Evolutionary conservation across 2,888 invertebrate species (phyloP).

Genomic region (Seladonia tumulorum): DNA sequence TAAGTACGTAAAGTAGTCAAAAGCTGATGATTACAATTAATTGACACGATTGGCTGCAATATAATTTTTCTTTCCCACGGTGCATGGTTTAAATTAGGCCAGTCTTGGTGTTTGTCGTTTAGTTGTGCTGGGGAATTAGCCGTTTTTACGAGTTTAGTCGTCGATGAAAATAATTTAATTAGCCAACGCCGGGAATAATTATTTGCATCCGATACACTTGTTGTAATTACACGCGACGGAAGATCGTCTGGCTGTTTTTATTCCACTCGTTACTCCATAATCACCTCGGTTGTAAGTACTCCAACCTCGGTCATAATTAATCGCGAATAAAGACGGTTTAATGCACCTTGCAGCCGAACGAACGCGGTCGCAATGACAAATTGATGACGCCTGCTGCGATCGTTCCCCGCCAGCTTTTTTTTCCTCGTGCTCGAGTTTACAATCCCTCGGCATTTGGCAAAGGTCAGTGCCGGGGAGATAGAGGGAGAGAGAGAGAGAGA

Average conservation of each 20-base stretch:
- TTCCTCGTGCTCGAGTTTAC: not conserved
- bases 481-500: not conserved
- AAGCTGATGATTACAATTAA: too few relatives aligned
- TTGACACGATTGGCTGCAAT: too few relatives aligned
- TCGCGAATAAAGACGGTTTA: slow-evolving; percentile 8
- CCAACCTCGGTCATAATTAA: slow-evolving; percentile 6
- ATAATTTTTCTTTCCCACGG: too few relatives aligned
- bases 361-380: not conserved
- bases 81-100: too few relatives aligned
- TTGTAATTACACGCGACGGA: not conserved
- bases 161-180: not conserved
- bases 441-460: not conserved
- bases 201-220: not conserved
- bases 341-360: not conserved
- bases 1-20: too few relatives aligned
- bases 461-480: not conserved
- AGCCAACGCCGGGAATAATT: not conserved
- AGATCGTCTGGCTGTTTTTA: slow-evolving; percentile 1
- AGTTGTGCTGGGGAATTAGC: not conserved
- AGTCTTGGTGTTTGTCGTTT: not conserved
- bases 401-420: not conserved
- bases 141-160: not conserved
- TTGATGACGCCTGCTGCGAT: slow-evolving; percentile 3
- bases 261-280: not conserved
- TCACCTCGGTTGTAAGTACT: slow-evolving; percentile 5